Evolutionary conservation across 2,888 invertebrate species (phyloP), one percentile per base, ranked within the genome.

Genomic region (Ophion slaviceki): DNA sequence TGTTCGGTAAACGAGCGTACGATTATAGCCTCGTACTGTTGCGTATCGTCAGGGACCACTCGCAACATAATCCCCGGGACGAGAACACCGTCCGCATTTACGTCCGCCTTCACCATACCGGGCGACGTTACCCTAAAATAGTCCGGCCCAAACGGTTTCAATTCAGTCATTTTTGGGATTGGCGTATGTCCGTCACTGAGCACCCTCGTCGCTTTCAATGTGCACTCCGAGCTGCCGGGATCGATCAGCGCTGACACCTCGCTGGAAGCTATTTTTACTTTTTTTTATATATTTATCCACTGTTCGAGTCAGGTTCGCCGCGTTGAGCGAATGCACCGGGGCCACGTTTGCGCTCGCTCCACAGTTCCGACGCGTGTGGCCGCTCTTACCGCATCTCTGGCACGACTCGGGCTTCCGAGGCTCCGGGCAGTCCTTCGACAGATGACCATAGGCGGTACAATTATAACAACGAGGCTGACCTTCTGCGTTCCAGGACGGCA

Each of bases 191-290:
- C 36, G n/a, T 59, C 40, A 3, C 7, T 40, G 2, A 75, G 3
- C 10, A 57, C 74, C 20, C 59, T 28, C 6, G 62, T 71, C 17
- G 80, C 61, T 32, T 77, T 84, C 8, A 84, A 64, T 0, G 81
- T 84, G 14, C 81, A 84, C 2, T 64, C 72, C 32, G 72, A 76
- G n/a, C 84, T 84, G 8, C 84, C 81, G 5, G 72, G 59, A 32
- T 84, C 81, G 14, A 84, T 71, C 40, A 84, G 57, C 14, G 75
- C 66, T 32, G 40, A 61, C 14, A 80, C 28, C 6, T 68, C 28
- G 14, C 28, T 20, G 8, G 40, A 40, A 10, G 53, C 14, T 40
- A 84, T 40, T 45, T 80, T 68, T 7, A 80, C 32, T 24, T 24
- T 24, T 40, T 45, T 67, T 67, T 10, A 67, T 20, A 3, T 67